Evolutionary conservation across 2,888 invertebrate genomes (phyloP).

Genomic region (Pocota personata): DNA sequence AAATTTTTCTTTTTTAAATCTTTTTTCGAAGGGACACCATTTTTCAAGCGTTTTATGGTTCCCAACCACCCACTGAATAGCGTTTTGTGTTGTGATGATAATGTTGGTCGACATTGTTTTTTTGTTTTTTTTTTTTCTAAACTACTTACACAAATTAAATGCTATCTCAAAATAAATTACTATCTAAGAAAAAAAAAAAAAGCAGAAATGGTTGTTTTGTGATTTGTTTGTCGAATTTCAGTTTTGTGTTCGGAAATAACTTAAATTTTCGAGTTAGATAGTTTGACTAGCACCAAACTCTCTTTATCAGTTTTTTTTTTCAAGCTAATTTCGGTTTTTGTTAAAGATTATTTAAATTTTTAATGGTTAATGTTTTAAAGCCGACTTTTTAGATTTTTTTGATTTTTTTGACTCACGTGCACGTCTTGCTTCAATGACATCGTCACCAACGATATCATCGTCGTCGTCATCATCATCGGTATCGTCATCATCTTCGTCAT

Average conservation of each 20-base stretch:
- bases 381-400: constrained; percentile 73
- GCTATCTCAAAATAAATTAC: constrained; percentile 28
- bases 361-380: constrained; percentile 76
- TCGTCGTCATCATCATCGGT: constrained; percentile 87
- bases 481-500: constrained; percentile 86
- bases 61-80: constrained; percentile 69
- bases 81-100: constrained; percentile 53
- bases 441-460: constrained; percentile 86
- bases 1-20: constrained; percentile 24
- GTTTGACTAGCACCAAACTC: constrained; percentile 82
- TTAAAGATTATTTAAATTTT: constrained; percentile 78
- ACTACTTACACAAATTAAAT: constrained; percentile 71
- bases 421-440: constrained; percentile 87
- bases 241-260: constrained; percentile 10
- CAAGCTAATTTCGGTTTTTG: constrained; percentile 48
- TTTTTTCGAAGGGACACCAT: constrained; percentile 62
- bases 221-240: constrained; percentile 15
- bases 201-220: background rate
- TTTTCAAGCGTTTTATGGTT: constrained; percentile 73
- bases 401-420: constrained; percentile 92
- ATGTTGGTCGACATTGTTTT: constrained; percentile 56
- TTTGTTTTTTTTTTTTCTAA: constrained; percentile 49
- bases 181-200: constrained; percentile 10
- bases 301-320: constrained; percentile 74
- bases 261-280: constrained; percentile 68